Percentiles rank a stretch among this genome's conserved stretches.
phyloP scores from a whole-genome alignment of 2,888 invertebrate species.

The Cloeon dipterum region DNA sequence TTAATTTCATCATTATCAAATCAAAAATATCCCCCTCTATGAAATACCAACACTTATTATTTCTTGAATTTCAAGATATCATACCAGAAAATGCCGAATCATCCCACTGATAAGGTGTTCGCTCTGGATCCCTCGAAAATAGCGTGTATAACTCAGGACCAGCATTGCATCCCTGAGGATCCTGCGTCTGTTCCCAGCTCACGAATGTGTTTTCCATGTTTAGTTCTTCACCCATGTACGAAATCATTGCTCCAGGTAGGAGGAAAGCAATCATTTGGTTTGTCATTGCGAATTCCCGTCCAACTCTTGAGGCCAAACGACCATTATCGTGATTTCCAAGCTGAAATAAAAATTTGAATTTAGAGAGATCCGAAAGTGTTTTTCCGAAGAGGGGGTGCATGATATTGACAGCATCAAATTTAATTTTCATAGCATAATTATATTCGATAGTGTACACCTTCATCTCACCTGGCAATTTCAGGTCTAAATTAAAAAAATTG shows the following conservation, averaged over 20 bases:
- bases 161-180: constrained; percentile 21
- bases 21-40: too few relatives aligned
- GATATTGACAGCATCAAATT: too few relatives aligned
- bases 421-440: too few relatives aligned
- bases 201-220: constrained; percentile 43
- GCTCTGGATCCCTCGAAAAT: constrained; percentile 12
- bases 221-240: constrained; percentile 70
- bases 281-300: constrained; percentile 37
- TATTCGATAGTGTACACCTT: too few relatives aligned
- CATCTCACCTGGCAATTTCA: background rate
- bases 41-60: too few relatives aligned
- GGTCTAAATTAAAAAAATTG: too few relatives aligned
- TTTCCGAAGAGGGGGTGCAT: too few relatives aligned
- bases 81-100: constrained; percentile 27
- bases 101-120: constrained; percentile 17
- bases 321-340: constrained; percentile 45
- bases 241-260: constrained; percentile 50
- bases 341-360: constrained; percentile 19
- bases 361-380: too few relatives aligned
- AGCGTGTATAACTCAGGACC: constrained; percentile 10
- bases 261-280: constrained; percentile 43
- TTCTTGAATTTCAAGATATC: too few relatives aligned
- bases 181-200: constrained; percentile 34
- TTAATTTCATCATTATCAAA: too few relatives aligned
- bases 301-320: constrained; percentile 36